Evolutionary conservation across 2,888 invertebrate genomes (phyloP).

Genomic region (Chymomyza fuscimana): DNA sequence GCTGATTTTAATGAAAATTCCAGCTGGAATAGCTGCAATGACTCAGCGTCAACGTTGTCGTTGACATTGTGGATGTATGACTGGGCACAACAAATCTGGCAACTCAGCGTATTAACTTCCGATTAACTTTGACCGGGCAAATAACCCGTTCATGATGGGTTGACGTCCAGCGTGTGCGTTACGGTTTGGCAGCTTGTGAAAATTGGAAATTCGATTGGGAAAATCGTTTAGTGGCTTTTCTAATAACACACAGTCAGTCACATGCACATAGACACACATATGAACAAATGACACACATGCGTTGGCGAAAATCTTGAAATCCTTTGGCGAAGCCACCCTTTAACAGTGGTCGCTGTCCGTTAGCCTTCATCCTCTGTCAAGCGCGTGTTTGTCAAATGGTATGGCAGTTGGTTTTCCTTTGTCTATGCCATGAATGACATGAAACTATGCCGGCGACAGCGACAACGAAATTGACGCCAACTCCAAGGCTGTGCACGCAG

Average conservation of each 20-base stretch:
- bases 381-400: constrained; percentile 23
- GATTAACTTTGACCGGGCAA: constrained; percentile 77
- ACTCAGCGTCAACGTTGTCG: constrained; percentile 33
- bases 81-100: constrained; percentile 63
- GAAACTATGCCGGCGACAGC: constrained; percentile 45
- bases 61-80: constrained; percentile 1
- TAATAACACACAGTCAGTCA: constrained; percentile 50
- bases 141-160: constrained; percentile 53
- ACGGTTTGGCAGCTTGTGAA: constrained; percentile 58
- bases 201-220: constrained; percentile 70
- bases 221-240: constrained; percentile 71
- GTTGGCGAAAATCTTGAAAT: constrained; percentile 11
- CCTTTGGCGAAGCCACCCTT: constrained; percentile 45
- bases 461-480: background rate
- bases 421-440: constrained; percentile 50
- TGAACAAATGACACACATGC: background rate
- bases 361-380: constrained; percentile 21
- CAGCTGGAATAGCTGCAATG: constrained; percentile 70
- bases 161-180: constrained; percentile 17
- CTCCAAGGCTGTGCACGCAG: background rate
- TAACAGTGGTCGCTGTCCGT: constrained; percentile 29
- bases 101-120: constrained; percentile 79
- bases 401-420: constrained; percentile 19
- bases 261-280: background rate
- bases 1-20: constrained; percentile 75